Evolutionary conservation across 1,140 invertebrate genomes (phyloP).

Genomic region (Brachionus sp.): DNA sequence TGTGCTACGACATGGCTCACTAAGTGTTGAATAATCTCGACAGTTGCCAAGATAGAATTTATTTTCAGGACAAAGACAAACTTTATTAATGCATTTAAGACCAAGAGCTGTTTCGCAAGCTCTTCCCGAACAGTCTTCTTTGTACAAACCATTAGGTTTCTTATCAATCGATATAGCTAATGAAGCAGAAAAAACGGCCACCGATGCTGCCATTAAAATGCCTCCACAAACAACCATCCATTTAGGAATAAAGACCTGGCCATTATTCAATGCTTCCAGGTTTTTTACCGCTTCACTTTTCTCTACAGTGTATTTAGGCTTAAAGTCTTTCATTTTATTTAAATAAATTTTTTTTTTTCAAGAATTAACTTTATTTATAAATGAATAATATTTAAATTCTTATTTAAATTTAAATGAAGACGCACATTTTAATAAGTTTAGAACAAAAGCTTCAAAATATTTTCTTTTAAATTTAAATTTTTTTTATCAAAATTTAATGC

Average conservation of each 20-base stretch:
- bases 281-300: not conserved
- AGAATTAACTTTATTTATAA: no score
- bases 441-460: no score
- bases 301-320: not conserved
- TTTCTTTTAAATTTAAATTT: no score
- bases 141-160: not conserved
- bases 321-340: not conserved
- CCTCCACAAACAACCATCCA: not conserved
- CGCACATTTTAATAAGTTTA: no score
- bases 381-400: no score
- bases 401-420: no score
- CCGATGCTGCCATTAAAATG: not conserved
- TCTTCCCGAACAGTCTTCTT: not conserved
- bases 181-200: not conserved
- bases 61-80: not conserved
- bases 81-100: not conserved
- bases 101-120: not conserved
- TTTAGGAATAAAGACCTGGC: not conserved
- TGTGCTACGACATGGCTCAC: not conserved
- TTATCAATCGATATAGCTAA: not conserved
- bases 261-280: not conserved
- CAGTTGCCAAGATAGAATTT: not conserved
- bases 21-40: not conserved
- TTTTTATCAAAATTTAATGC: no score
- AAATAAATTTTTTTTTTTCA: not conserved